phyloP scores from a whole-genome alignment of 2,797 vertebrate genomes.

The Denticeps clupeoides region DNA sequence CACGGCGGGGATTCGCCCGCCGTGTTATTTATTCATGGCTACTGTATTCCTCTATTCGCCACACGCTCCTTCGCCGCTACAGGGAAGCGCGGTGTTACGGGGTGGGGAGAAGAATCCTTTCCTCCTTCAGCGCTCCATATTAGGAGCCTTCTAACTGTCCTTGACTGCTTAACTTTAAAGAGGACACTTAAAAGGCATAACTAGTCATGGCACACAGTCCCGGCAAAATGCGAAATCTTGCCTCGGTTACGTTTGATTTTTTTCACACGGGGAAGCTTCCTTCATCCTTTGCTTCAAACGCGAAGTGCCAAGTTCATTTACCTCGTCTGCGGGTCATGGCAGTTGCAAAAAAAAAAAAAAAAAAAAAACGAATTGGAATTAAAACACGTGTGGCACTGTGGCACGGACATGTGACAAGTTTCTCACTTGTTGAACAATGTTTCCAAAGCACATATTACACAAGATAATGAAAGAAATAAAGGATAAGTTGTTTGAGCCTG shows the following conservation, averaged over 20 bases:
- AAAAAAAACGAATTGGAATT: background rate
- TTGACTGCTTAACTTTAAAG: constrained; percentile 59
- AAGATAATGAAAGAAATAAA: too few relatives aligned
- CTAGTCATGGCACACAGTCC: constrained; percentile 62
- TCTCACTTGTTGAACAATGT: too few relatives aligned
- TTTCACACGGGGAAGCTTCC: constrained; percentile 68
- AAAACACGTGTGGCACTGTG: too few relatives aligned
- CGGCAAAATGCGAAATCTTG: constrained; percentile 59
- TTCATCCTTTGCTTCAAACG: constrained; percentile 75
- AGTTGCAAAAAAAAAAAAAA: constrained; percentile 43
- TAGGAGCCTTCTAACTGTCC: constrained; percentile 47
- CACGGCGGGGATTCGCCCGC: too few relatives aligned
- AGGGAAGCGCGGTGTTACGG: too few relatives aligned
- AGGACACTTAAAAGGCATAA: constrained; percentile 58
- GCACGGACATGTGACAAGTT: too few relatives aligned
- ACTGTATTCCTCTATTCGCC: constrained; percentile 1
- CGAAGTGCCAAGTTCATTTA: constrained; percentile 71
- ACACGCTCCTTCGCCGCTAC: constrained; percentile 3
- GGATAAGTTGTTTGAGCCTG: too few relatives aligned
- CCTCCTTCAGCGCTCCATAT: constrained; percentile 34
- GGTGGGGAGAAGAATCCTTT: constrained; percentile 33
- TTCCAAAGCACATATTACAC: too few relatives aligned
- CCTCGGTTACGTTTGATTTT: constrained; percentile 73
- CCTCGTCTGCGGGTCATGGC: constrained; percentile 59
- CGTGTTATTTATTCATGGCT: constrained; percentile 5